A percentile compares a stretch with the other conserved stretches of the same genome.
Evolutionary conservation across 2,797 vertebrate genomes (phyloP).

Genomic region (Choloepus didactylus): DNA sequence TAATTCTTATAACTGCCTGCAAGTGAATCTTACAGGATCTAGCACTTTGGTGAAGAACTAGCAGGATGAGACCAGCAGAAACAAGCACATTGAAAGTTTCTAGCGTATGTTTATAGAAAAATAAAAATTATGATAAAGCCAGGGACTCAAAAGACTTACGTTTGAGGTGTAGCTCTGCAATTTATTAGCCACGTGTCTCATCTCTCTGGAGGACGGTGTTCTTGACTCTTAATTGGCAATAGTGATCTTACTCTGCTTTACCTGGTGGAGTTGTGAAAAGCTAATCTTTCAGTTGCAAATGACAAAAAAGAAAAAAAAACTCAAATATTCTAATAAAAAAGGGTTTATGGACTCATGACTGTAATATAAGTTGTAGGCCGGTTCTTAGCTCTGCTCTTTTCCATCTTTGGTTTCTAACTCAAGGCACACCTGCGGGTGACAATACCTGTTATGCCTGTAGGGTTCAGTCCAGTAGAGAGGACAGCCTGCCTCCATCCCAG

Average conservation of each 20-base stretch:
- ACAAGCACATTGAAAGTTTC: background rate
- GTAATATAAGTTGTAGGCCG: background rate
- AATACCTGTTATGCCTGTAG: background rate
- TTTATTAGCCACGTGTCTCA: background rate
- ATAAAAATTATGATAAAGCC: background rate
- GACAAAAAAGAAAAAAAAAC: background rate
- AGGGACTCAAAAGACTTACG: constrained; percentile 11
- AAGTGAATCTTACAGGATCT: background rate
- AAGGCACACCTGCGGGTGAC: background rate
- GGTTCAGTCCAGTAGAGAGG: background rate
- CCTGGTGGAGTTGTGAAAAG: constrained; percentile 41
- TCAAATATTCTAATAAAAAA: background rate
- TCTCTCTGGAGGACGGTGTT: constrained; percentile 22
- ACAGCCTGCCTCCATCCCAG: background rate
- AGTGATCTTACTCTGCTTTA: constrained; percentile 46
- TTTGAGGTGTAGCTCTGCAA: constrained; percentile 13
- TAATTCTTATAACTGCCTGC: background rate
- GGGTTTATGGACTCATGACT: background rate
- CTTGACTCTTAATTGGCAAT: constrained; percentile 56
- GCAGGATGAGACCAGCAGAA: background rate
- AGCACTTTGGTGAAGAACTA: background rate
- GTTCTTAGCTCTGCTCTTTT: background rate
- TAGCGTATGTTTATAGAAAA: constrained; percentile 3
- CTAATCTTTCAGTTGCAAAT: constrained; percentile 46
- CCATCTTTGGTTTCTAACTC: background rate